A percentile compares a stretch with the other conserved stretches of the same genome.
Conservation (phyloP, 2,113 vertebrate species). For the Silurus glanis region DNA sequence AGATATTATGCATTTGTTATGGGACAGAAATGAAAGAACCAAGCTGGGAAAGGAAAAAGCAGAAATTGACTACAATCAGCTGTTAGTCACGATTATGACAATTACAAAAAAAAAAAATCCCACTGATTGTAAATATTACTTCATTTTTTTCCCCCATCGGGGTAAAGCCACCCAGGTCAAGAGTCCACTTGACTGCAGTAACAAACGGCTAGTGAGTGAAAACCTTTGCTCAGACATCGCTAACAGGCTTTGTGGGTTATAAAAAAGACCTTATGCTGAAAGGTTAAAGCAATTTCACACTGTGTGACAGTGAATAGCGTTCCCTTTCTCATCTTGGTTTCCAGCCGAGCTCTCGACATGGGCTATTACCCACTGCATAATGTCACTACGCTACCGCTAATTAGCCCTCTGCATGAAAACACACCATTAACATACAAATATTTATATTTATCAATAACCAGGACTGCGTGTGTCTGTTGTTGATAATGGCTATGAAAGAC, state of each 20-base stretch:
- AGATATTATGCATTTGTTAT: conserved; percentile 40
- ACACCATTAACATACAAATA: conserved; percentile 68
- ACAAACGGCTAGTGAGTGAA: conserved; percentile 7
- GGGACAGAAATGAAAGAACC: conserved; percentile 26
- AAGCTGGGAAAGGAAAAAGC: neutral
- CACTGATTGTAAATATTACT: neutral
- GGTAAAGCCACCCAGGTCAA: neutral
- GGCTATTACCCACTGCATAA: conserved; percentile 57
- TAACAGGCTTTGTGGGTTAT: conserved; percentile 54
- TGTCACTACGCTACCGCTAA: conserved; percentile 59
- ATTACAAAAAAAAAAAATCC: neutral
- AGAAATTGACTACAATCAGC: neutral
- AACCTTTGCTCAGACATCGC: conserved; percentile 23
- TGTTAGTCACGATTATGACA: neutral
- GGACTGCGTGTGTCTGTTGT: neutral
- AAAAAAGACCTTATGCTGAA: conserved; percentile 45
- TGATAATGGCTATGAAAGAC: neutral
- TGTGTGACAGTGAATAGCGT: conserved; percentile 48
- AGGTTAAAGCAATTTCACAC: conserved; percentile 49
- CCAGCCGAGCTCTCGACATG: conserved; percentile 52
- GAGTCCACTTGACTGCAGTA: conserved; percentile 4
- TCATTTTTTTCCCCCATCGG: neutral
- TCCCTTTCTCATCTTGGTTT: conserved; percentile 51
- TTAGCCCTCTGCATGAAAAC: conserved; percentile 60
- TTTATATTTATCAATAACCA: conserved; percentile 50